Evolutionary conservation across 2,888 invertebrate species (phyloP), one percentile per base, ranked within the genome.

Genomic region (Blomia tropicalis): DNA sequence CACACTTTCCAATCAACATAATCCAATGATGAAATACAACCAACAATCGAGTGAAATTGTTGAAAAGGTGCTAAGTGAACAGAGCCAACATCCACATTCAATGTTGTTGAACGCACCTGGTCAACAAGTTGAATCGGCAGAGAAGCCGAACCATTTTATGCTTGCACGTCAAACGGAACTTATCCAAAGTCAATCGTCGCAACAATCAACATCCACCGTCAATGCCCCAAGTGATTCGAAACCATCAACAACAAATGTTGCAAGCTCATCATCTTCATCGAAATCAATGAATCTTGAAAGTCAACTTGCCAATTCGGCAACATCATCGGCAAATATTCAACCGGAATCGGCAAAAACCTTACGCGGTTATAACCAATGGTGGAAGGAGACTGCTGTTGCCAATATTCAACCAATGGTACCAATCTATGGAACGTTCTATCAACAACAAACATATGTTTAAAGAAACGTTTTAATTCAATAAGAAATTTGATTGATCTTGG

Each of bases 341-440:
- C 23, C 51, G 7, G 51, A 22, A 27, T 22, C 51, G 51, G 22
- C 11, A 7, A 47, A 47, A 27, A 47, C 51, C 23, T 11, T 47
- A 14, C 56, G 56, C 11, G 56, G 29, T 14, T 56, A 27, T 25
- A 29, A 27, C 14, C 30, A 56, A 25, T 56, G 56, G 56, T 56
- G 56, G 56, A 56, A 56, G 23, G 56, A 56, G 29, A 14, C 25
- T 25, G 56, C 56, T 1, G 31, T 36, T 2, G 56, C 56, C 7
- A 7, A 22, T 7, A n/a, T n/a, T 19, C 51, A 17, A 17, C 36
- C 36, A 36, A 36, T 36, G 36, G 36, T 36, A 17, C 36, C 36
- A 7, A 36, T 36, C 17, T 7, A 7, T 36, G 36, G n/a, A n/a
- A n/a, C n/a, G n/a, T n/a, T n/a, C n/a, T n/a, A n/a, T n/a, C n/a